Percentiles rank a stretch among this genome's conserved stretches.
Conservation (phyloP, 1,140 invertebrate genomes). For the Zaprionus nigranus region DNA sequence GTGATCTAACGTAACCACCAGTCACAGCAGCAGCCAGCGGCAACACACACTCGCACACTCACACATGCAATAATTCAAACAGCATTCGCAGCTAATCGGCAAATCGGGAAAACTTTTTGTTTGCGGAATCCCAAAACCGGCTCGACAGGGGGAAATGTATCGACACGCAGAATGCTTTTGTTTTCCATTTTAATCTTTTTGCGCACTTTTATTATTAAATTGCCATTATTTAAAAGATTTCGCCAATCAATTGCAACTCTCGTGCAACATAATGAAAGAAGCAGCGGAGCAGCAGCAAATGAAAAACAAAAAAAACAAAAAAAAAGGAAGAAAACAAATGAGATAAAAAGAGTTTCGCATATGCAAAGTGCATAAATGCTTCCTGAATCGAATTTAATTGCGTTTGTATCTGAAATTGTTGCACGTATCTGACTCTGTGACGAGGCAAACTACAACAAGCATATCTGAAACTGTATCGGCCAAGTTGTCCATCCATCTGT, state of each 20-base stretch:
- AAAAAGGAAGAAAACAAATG: conserved; percentile 30
- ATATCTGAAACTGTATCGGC: conserved; percentile 35
- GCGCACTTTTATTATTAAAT: conserved; percentile 31
- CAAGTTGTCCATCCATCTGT: conserved; percentile 71
- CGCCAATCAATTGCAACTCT: conserved; percentile 9
- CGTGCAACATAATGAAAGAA: conserved; percentile 18
- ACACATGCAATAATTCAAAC: conserved; percentile 18
- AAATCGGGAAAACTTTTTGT: conserved; percentile 36
- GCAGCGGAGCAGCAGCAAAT: conserved; percentile 12
- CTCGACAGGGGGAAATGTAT: neutral
- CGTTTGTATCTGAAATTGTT: conserved; percentile 64
- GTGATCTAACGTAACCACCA: conserved; percentile 36
- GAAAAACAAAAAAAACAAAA: conserved; percentile 20
- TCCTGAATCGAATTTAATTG: conserved; percentile 82
- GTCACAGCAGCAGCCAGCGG: conserved; percentile 8
- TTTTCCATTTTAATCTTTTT: conserved; percentile 11
- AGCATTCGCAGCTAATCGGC: conserved; percentile 33
- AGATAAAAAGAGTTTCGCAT: conserved; percentile 30
- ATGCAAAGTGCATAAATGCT: conserved; percentile 76
- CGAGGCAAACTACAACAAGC: conserved; percentile 6
- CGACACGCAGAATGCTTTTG: neutral
- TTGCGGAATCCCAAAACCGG: conserved; percentile 33
- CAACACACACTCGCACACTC: neutral
- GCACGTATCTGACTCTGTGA: conserved; percentile 22
- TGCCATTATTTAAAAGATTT: conserved; percentile 35